Base-by-base conservation (phyloP, 1,140 invertebrate species). In the Megalonaias nervosa region DNA sequence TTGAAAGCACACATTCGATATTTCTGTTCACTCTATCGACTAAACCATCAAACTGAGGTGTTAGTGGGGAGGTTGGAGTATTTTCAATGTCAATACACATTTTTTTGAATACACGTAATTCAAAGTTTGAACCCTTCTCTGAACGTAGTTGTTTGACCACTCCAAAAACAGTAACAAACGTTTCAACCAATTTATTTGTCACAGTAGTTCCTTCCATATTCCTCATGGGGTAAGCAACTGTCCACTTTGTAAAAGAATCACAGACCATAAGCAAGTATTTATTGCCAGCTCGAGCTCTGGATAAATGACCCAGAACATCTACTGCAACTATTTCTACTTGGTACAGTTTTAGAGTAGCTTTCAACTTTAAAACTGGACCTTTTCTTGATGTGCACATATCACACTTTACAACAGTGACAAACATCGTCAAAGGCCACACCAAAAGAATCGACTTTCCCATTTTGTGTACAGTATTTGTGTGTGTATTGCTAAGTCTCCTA, bases 111-210 rank as follows among this genome's bases (percentile, higher is more conserved):
- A 86, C 26, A 56, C 72, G 13, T 5, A 75, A 82, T 66, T 76
- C 76, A 71, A 86, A 81, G 31, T 81, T 21, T 48, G 71, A 38
- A 23, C 88, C 91, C 74, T 89, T 85, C 75, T 91, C 90, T 0
- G 89, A 77, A 58, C 87, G 80, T 9, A 91, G 74, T 64, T 88
- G 80, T 15, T 84, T 58, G 1, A 91, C 90, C 2, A 88, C 81
- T 19, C 91, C 91, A 75, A 85, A 87, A 11, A 85, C 75, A 62
- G 79, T 82, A 23, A 92, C 68, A 23, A 87, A 75, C 13, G 87
- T 71, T 58, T 88, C 69, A 2, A 91, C 80, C 21, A 91, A 81
- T 14, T 74, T 81, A 38, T 87, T 79, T 12, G 87, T 91, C 17
- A 90, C 77, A 0, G 87, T 88, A 12, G 61, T 19, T 19, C 82